Evolutionary conservation across 2,888 invertebrate genomes (phyloP), one percentile per base, ranked within the genome.

Genomic region (Ophioninae sp.): DNA sequence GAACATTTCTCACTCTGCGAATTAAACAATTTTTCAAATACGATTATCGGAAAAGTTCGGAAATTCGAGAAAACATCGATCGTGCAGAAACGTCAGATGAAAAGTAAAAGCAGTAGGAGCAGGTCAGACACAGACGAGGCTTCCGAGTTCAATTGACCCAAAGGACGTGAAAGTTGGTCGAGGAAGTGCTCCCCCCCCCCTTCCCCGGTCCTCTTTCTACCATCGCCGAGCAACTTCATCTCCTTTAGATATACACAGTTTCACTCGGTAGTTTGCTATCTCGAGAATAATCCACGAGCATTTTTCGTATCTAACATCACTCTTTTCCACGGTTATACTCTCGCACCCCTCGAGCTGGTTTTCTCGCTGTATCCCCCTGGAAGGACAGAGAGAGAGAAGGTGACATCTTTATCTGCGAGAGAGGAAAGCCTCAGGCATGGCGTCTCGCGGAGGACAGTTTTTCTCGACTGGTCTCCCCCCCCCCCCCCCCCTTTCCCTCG

Each of bases 381-480:
- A 87, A 74, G 85, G 87, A 87, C 85, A 17, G 51, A 87, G 30
- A 51, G 17, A 85, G 83, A 87, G 84, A 87, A 88, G 85, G 88
- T 88, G 89, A 89, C 88, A 89, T 89, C 89, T 89, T 89, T 89
- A 89, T 89, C 87, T 86, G 82, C 76, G 68, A 84, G 67, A 65
- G 64, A 30, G 51, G 37, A 39, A 37, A 71, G 87, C 89, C 87
- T 83, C 80, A 74, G 85, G 87, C 88, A 85, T 58, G 22, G 68
- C 41, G 85, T 86, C 85, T 85, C 83, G 41, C 59, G 44, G 59
- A 51, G 82, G 84, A 83, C 86, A 83, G 86, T 85, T 86, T 85
- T 86, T 79, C 79, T 83, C 82, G 80, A 76, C 82, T 86, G 83
- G 71, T 51, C 51, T 51, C 13, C 17, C 13, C 6, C 51, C 17